Conservation (phyloP, 1,140 invertebrate genomes). For the Orius laevigatus region DNA sequence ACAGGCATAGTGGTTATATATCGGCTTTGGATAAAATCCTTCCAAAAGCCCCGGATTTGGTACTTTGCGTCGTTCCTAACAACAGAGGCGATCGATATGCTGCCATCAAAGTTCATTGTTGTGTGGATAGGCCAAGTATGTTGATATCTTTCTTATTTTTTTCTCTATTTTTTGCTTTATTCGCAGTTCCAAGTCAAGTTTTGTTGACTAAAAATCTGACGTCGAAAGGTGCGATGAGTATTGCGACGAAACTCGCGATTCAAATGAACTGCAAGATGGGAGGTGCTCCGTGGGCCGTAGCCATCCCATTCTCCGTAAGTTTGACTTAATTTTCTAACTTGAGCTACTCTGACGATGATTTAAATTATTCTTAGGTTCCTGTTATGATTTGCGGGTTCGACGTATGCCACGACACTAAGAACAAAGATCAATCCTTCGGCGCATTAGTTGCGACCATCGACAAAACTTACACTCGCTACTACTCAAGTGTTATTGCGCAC, state of each 20-base stretch:
- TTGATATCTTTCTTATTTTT: neutral
- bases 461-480: slow-evolving; percentile 42
- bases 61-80: slow-evolving; percentile 49
- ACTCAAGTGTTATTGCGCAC: slow-evolving; percentile 48
- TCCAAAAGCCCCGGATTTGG: slow-evolving; percentile 39
- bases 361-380: no score
- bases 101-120: slow-evolving; percentile 72
- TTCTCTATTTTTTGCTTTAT: slow-evolving; percentile 6
- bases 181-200: slow-evolving; percentile 51
- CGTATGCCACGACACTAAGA: slow-evolving; percentile 59
- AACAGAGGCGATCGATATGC: slow-evolving; percentile 56
- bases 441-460: slow-evolving; percentile 64
- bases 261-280: slow-evolving; percentile 82
- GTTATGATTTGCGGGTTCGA: slow-evolving; percentile 79
- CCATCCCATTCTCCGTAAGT: slow-evolving; percentile 38
- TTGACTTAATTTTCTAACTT: slow-evolving; percentile 1
- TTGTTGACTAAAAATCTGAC: slow-evolving; percentile 41
- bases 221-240: slow-evolving; percentile 39
- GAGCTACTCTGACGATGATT: no score
- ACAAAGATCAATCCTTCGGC: slow-evolving; percentile 43
- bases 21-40: slow-evolving; percentile 38
- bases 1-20: slow-evolving; percentile 23
- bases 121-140: slow-evolving; percentile 41
- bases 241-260: slow-evolving; percentile 71
- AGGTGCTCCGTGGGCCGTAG: slow-evolving; percentile 63